A percentile compares a stretch with the other conserved stretches of the same genome.
Evolutionary conservation across 2,797 vertebrate species (phyloP).

Genomic region (Clarias platycephalus): DNA sequence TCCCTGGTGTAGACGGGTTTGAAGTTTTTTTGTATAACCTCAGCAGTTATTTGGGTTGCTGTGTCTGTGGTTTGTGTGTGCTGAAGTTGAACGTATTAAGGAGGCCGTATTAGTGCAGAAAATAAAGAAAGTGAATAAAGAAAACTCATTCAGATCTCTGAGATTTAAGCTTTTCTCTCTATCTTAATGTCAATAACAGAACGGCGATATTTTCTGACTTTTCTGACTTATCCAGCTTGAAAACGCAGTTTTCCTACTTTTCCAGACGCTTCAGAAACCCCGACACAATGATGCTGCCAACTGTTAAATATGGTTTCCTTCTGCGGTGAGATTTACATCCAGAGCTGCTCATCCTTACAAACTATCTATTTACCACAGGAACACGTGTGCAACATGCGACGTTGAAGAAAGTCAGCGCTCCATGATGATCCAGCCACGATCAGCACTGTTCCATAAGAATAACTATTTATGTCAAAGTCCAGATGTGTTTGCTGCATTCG

Average conservation of each 20-base stretch:
- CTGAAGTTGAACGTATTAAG: background rate
- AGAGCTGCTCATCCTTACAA: conserved; percentile 14
- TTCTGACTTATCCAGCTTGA: background rate
- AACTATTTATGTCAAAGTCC: conserved; percentile 11
- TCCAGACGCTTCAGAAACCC: background rate
- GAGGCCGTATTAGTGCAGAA: background rate
- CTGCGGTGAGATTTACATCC: background rate
- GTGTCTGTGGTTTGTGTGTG: background rate
- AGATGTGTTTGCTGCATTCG: conserved; percentile 17
- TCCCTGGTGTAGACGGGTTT: no score
- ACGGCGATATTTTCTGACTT: background rate
- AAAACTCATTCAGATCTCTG: background rate
- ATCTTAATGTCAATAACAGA: background rate
- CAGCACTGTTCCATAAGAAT: conserved; percentile 10
- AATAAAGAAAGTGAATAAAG: background rate
- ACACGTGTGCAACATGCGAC: conserved; percentile 1
- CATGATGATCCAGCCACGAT: background rate
- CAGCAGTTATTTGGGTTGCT: background rate
- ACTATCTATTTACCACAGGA: background rate
- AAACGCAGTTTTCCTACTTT: background rate
- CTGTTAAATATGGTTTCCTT: conserved; percentile 3
- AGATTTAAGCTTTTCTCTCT: background rate
- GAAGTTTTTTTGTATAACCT: no score
- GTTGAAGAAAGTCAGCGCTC: background rate
- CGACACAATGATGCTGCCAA: background rate